These are phyloP conservation scores for Temnothorax curvispinosus DNA, from an alignment of 1,140 invertebrate genomes.

Conservation along the genomic window DNA sequence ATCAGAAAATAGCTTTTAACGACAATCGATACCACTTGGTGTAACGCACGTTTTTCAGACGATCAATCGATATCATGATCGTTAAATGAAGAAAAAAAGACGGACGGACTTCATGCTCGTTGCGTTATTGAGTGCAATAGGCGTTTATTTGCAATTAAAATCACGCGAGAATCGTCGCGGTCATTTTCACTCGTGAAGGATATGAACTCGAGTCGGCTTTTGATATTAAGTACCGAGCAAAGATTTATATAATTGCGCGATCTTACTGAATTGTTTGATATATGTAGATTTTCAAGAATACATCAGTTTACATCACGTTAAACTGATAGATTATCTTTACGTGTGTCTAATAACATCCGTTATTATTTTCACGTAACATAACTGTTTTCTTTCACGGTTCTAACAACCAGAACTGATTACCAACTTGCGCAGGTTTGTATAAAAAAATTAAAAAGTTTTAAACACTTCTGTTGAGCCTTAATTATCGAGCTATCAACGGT, in stretches of 20 bases:
- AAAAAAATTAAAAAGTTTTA: not conserved
- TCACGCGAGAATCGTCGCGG: not conserved
- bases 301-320: not conserved
- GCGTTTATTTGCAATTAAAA: constrained; percentile 38
- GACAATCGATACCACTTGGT: not conserved
- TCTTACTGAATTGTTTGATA: not conserved
- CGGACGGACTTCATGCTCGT: not conserved
- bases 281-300: not conserved
- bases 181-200: not conserved
- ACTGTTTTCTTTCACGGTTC: not conserved
- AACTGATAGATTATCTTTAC: not conserved
- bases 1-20: not conserved
- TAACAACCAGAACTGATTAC: not conserved
- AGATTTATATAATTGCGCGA: not conserved
- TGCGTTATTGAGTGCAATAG: not conserved
- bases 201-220: not conserved
- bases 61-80: not conserved
- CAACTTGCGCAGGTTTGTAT: not conserved
- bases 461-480: not conserved
- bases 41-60: not conserved
- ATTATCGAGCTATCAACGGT: not conserved
- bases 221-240: not conserved
- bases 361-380: not conserved
- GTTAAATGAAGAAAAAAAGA: not conserved
- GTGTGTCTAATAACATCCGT: not conserved